These are phyloP conservation scores for Thinocorus orbignyianus DNA, from an alignment of 2,113 vertebrate genomes.

Conservation along the genomic window DNA sequence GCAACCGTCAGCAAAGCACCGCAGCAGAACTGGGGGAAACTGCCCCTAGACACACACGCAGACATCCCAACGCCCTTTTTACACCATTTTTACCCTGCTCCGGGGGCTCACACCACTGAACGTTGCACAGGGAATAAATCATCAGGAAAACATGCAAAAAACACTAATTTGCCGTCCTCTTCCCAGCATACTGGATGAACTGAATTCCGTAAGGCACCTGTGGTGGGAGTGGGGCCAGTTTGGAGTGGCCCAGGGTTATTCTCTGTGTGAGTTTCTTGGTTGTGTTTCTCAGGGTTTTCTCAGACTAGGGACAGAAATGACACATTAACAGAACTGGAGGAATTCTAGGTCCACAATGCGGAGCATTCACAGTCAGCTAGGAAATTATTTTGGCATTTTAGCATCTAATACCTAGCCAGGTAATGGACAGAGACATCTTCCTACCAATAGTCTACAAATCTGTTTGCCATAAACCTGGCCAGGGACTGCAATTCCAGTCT, in stretches of 20 bases:
- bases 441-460: accelerated
- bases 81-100: accelerated
- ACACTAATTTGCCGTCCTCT: accelerated
- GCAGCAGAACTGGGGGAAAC: too few relatives aligned
- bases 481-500: not conserved
- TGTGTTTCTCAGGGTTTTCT: accelerated
- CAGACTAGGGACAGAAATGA: not conserved
- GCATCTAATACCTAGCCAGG: too few relatives aligned
- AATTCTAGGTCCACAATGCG: not conserved
- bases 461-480: accelerated
- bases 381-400: too few relatives aligned
- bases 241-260: not conserved
- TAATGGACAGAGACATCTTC: accelerated
- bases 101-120: accelerated
- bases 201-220: accelerated
- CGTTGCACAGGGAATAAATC: accelerated
- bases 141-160: not conserved
- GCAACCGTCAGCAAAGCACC: not conserved
- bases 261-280: not conserved
- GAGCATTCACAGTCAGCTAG: not conserved
- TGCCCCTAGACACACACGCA: accelerated
- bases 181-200: accelerated
- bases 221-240: not conserved
- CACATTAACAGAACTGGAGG: not conserved
- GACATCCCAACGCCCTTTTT: not conserved